Base-by-base conservation (phyloP, 35 echinoderm and acorn worm genomes). In the Nesometra sesokonis region DNA sequence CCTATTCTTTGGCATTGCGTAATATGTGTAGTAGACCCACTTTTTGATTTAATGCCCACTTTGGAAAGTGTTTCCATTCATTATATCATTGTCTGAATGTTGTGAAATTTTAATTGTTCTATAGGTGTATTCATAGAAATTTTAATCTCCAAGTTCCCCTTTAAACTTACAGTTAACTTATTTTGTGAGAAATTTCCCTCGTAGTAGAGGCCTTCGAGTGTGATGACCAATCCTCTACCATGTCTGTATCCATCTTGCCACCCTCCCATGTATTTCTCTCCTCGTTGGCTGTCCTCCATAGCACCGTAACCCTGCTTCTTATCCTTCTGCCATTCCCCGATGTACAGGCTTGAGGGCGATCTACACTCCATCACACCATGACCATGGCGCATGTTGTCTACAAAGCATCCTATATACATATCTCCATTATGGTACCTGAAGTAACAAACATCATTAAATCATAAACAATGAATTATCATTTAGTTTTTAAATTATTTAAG, bases 221-320 rank as follows among this genome's bases (percentile, higher is more conserved):
- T 99, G 77, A 99, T 93, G 31, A 99, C 96, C 29, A 99, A 78
- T 8, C 96, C 92, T 30, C 90, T 93, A 33, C 96, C 96, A 90
- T 99, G 92, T 43, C 96, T 93, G 87, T 79, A 79, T 35, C 87
- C 89, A 76, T 94, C 89, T 37, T 92, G 88, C 96, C 96, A 99
- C 46, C 84, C 80, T 33, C 96, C 96, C 96, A 99, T 99, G 90
- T 94, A 99, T 81, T 99, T 99, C 86, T 99, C 96, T 32, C 96
- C 96, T 38, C 93, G 29, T 27, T 86, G 80, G 13, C 84, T 89
- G 32, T 94, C 93, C 29, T 94, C 92, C 77, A 92, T 90, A 38
- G 94, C 93, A 36, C 96, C 96, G 32, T 99, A 94, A 83, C 96
- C 96, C 79, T 90, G 84, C 30, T 85, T 87, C 84, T 88, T 81